Evolutionary conservation across 2,888 invertebrate species (phyloP).

Genomic region (Mythimna lalbum): DNA sequence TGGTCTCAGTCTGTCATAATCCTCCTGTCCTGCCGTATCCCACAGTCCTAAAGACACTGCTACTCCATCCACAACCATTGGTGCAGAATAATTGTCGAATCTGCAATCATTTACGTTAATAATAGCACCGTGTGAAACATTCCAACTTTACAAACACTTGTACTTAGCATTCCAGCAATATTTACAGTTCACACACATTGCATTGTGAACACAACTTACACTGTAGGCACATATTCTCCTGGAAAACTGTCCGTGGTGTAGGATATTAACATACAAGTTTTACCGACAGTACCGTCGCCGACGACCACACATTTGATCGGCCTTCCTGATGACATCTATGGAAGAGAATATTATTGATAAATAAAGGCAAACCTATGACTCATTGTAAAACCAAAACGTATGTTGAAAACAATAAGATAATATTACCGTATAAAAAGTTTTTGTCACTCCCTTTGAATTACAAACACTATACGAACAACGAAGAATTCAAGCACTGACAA

Average conservation of each 20-base stretch:
- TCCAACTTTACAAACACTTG: constrained; percentile 17
- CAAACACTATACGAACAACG: constrained; percentile 49
- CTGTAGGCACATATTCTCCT: constrained; percentile 98
- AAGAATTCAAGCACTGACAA: constrained; percentile 54
- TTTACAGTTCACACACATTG: constrained; percentile 34
- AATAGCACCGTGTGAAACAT: constrained; percentile 7
- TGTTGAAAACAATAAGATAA: constrained; percentile 68
- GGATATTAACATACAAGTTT: constrained; percentile 98
- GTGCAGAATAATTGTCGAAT: constrained; percentile 99
- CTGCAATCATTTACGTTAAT: constrained; percentile 84
- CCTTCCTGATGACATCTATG: constrained; percentile 96
- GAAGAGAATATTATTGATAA: constrained; percentile 79
- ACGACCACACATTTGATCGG: constrained; percentile 98
- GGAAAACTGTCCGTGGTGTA: constrained; percentile 98
- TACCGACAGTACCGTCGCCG: constrained; percentile 98
- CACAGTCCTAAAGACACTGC: constrained; percentile 99
- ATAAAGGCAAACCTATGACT: constrained; percentile 84
- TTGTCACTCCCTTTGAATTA: constrained; percentile 49
- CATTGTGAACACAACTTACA: constrained; percentile 92
- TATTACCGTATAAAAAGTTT: constrained; percentile 64
- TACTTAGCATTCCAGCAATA: constrained; percentile 2
- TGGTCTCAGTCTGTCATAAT: constrained; percentile 98
- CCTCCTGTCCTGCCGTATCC: constrained; percentile 99
- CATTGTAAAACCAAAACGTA: constrained; percentile 79
- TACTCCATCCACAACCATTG: constrained; percentile 99